Conservation (phyloP, 1,140 invertebrate species). For the Drosophila orosa region DNA sequence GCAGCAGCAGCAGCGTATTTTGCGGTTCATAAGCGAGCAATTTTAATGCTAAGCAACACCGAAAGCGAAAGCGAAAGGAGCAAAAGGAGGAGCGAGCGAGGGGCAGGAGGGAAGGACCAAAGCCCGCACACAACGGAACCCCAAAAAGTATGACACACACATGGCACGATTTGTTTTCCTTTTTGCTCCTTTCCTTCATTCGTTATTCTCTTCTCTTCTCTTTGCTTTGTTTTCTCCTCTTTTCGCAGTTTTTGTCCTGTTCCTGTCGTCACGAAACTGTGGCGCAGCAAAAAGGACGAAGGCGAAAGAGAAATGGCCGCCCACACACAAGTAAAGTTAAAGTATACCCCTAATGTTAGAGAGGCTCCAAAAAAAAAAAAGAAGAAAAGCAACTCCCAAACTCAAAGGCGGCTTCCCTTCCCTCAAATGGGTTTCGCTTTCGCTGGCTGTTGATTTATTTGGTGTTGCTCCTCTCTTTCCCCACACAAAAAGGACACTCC, state of each 20-base stretch:
- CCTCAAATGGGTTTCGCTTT: constrained; percentile 51
- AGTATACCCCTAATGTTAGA: constrained; percentile 54
- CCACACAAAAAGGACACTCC: constrained; percentile 51
- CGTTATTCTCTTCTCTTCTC: constrained; percentile 8
- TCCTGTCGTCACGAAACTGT: constrained; percentile 47
- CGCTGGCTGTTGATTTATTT: constrained; percentile 78
- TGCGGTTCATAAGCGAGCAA: constrained; percentile 74
- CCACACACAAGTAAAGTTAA: constrained; percentile 32
- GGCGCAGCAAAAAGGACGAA: not conserved
- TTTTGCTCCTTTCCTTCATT: constrained; percentile 13
- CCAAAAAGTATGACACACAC: constrained; percentile 57
- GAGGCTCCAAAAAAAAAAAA: constrained; percentile 35
- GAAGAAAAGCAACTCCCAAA: constrained; percentile 17
- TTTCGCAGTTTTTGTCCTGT: constrained; percentile 38
- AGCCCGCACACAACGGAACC: constrained; percentile 32
- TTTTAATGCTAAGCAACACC: constrained; percentile 58
- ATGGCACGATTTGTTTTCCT: constrained; percentile 52
- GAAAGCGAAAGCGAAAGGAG: constrained; percentile 28
- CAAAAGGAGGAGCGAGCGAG: not conserved
- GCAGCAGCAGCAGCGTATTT: constrained; percentile 58
- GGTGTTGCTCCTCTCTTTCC: constrained; percentile 49
- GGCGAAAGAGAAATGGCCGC: constrained; percentile 43
- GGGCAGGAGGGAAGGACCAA: constrained; percentile 1
- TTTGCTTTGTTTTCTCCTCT: constrained; percentile 37
- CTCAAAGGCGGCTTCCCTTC: constrained; percentile 10